These are phyloP conservation scores for Drosophila punjabiensis DNA, from an alignment of 1,140 invertebrate species.

Conservation along the genomic window DNA sequence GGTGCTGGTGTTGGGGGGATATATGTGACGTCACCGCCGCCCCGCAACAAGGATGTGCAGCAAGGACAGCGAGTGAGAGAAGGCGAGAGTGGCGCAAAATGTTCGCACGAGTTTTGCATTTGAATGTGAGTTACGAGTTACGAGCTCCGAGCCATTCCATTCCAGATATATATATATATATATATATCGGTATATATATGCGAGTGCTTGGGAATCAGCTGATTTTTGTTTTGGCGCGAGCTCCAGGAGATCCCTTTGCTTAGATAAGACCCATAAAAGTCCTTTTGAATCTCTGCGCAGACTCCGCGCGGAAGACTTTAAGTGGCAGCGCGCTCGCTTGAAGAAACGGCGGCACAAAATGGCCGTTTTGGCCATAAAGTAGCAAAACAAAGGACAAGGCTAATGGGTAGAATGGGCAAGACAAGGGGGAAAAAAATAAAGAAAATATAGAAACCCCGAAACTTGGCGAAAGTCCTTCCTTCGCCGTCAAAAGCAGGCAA, in stretches of 20 bases:
- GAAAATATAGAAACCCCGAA: slow-evolving; percentile 9
- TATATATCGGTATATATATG: slow-evolving; percentile 10
- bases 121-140: slow-evolving; percentile 78
- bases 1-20: slow-evolving; percentile 4
- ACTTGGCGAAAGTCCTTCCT: slow-evolving; percentile 47
- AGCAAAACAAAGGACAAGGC: slow-evolving; percentile 37
- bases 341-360: slow-evolving; percentile 38
- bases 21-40: slow-evolving; percentile 40
- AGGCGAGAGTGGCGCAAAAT: slow-evolving; percentile 60
- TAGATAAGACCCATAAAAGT: slow-evolving; percentile 48
- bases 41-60: slow-evolving; percentile 70
- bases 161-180: slow-evolving; percentile 16
- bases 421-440: neutral
- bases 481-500: slow-evolving; percentile 52
- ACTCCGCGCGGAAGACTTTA: slow-evolving; percentile 51
- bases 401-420: neutral
- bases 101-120: slow-evolving; percentile 84
- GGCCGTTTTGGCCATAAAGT: slow-evolving; percentile 55
- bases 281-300: slow-evolving; percentile 37
- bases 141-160: neutral
- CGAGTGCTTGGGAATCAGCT: slow-evolving; percentile 59
- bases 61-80: slow-evolving; percentile 30
- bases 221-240: slow-evolving; percentile 76
- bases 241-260: slow-evolving; percentile 52
- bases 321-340: slow-evolving; percentile 6